phyloP scores from a whole-genome alignment of 2,888 invertebrate genomes.

The Scaptomyza flava region DNA sequence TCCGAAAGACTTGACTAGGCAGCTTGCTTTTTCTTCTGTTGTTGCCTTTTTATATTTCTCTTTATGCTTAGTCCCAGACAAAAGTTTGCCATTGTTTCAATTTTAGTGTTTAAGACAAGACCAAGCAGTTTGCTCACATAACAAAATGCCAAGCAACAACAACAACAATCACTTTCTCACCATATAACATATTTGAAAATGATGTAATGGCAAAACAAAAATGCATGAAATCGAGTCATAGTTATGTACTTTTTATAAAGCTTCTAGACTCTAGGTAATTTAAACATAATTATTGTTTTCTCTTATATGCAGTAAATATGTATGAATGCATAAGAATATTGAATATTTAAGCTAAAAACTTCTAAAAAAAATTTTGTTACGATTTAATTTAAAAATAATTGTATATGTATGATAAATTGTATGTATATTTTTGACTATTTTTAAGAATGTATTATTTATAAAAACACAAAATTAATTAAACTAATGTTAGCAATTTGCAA shows the following conservation, averaged over 20 bases:
- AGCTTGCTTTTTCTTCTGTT: conserved; percentile 4
- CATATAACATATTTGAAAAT: conserved; percentile 31
- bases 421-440: conserved; percentile 64
- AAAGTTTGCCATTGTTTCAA: conserved; percentile 55
- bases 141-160: conserved; percentile 2
- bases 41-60: conserved; percentile 4
- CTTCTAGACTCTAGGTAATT: conserved; percentile 35
- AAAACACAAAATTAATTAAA: conserved; percentile 51
- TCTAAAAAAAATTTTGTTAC: not conserved
- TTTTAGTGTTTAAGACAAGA: conserved; percentile 24
- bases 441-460: conserved; percentile 64
- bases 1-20: not conserved
- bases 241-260: conserved; percentile 43
- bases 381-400: conserved; percentile 28
- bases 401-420: conserved; percentile 4
- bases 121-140: conserved; percentile 20
- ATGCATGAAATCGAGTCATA: conserved; percentile 75
- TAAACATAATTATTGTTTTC: conserved; percentile 29
- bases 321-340: not conserved
- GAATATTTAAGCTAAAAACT: conserved; percentile 5
- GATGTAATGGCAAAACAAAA: conserved; percentile 42
- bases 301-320: not conserved
- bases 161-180: conserved; percentile 33
- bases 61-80: conserved; percentile 22
- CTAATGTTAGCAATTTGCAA: conserved; percentile 50